phyloP scores from a whole-genome alignment of 2,113 vertebrate genomes.

The Podocnemis expansa region DNA sequence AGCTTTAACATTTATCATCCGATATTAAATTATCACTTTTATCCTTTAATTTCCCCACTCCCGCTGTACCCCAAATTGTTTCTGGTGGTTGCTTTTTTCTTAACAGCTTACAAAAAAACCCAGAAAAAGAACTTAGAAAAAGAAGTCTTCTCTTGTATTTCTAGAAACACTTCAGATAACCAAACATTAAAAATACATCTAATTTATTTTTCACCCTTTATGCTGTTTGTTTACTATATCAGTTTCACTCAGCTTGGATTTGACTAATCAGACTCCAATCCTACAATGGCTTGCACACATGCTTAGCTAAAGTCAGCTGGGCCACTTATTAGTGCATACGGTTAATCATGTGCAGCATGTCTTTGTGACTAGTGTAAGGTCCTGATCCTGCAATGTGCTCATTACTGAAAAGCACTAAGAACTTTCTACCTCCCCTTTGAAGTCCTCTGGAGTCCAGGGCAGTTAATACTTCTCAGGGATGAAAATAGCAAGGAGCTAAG shows the following conservation, averaged over 20 bases:
- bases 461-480: neutral
- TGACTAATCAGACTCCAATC: neutral
- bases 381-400: neutral
- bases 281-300: neutral
- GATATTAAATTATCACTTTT: neutral
- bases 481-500: too few relatives aligned
- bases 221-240: neutral
- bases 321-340: neutral
- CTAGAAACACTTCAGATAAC: neutral
- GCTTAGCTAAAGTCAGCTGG: neutral
- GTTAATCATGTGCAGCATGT: neutral
- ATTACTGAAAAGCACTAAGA: neutral
- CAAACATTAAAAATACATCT: neutral
- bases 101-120: neutral
- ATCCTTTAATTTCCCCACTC: neutral
- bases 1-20: neutral
- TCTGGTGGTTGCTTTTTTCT: too few relatives aligned
- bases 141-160: neutral
- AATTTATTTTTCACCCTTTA: neutral
- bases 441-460: neutral
- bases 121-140: neutral
- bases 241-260: neutral
- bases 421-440: neutral
- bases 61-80: neutral
- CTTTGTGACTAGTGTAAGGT: neutral